A percentile compares a stretch with the other conserved stretches of the same genome.
phyloP scores from a whole-genome alignment of 2,888 invertebrate species.

The Ellobium chinense region DNA sequence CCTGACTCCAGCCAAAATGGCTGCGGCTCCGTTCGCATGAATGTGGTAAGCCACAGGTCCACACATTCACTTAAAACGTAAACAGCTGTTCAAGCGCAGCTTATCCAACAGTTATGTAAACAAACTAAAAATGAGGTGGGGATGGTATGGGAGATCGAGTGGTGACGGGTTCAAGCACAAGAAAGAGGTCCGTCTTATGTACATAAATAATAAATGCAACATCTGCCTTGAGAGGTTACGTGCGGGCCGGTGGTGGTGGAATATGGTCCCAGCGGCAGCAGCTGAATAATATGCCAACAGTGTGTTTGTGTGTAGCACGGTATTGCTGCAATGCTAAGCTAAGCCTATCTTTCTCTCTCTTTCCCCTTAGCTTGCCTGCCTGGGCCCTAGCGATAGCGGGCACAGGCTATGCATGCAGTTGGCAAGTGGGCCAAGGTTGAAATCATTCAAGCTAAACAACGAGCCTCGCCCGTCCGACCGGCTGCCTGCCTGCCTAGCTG shows the following conservation, averaged over 20 bases:
- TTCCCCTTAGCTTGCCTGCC: background rate
- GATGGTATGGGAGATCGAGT: too few relatives aligned
- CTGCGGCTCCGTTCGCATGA: too few relatives aligned
- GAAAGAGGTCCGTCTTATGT: too few relatives aligned
- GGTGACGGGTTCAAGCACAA: too few relatives aligned
- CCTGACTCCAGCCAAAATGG: too few relatives aligned
- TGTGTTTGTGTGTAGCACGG: background rate
- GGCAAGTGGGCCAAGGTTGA: conserved; percentile 40
- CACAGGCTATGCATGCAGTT: conserved; percentile 26
- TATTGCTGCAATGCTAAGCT: too few relatives aligned
- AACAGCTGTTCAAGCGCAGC: too few relatives aligned
- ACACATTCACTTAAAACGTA: too few relatives aligned
- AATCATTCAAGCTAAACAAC: conserved; percentile 25
- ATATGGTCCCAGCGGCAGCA: conserved; percentile 19
- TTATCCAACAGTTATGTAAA: too few relatives aligned
- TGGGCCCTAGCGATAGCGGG: background rate
- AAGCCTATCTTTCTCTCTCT: background rate
- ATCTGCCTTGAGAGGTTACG: background rate
- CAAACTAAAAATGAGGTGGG: too few relatives aligned
- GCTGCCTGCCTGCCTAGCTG: conserved; percentile 65
- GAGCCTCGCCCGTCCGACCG: background rate
- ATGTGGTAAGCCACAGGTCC: too few relatives aligned
- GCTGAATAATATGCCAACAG: background rate
- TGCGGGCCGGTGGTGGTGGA: background rate
- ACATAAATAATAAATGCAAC: too few relatives aligned